A percentile compares a stretch with the other conserved stretches of the same genome.
These are phyloP conservation scores for Nesidiocoris tenuis DNA, from an alignment of 2,888 invertebrate species.

Conservation along the genomic window DNA sequence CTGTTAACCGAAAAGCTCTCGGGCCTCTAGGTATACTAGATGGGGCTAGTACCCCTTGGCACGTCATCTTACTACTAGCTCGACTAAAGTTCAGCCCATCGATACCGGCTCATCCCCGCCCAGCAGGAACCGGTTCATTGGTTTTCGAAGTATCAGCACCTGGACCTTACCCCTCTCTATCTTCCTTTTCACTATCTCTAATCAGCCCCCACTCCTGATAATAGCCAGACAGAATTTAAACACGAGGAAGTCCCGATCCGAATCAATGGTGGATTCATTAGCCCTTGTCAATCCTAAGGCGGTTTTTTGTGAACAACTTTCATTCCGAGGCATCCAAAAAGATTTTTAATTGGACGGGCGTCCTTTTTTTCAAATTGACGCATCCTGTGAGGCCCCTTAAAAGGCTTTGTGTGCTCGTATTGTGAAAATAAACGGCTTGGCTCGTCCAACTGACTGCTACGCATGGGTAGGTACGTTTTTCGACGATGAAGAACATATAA, in stretches of 20 bases:
- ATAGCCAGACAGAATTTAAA: not conserved
- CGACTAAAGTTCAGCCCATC: not conserved
- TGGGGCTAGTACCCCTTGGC: not conserved
- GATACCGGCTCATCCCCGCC: slow-evolving; percentile 1
- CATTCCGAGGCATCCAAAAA: not conserved
- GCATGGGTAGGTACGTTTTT: not conserved
- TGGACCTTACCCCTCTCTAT: not conserved
- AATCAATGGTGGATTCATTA: slow-evolving; percentile 29
- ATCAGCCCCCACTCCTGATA: not conserved
- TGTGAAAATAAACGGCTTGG: slow-evolving; percentile 3
- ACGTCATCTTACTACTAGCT: not conserved
- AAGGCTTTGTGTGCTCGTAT: not conserved
- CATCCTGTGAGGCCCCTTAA: slow-evolving; percentile 28
- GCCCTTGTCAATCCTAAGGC: slow-evolving; percentile 23
- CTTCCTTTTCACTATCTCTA: not conserved
- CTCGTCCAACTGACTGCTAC: not conserved
- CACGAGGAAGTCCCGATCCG: slow-evolving; percentile 14
- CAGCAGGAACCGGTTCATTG: slow-evolving; percentile 23
- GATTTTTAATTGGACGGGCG: slow-evolving; percentile 27
- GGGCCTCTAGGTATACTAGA: too few species aligned
- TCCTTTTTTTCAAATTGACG: slow-evolving; percentile 16
- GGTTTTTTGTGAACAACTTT: not conserved
- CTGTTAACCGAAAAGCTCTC: too few species aligned
- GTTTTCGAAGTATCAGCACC: slow-evolving; percentile 13
- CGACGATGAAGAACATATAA: not conserved